These are phyloP conservation scores for Metellina segmentata DNA, from an alignment of 2,888 invertebrate species.

Conservation along the genomic window DNA sequence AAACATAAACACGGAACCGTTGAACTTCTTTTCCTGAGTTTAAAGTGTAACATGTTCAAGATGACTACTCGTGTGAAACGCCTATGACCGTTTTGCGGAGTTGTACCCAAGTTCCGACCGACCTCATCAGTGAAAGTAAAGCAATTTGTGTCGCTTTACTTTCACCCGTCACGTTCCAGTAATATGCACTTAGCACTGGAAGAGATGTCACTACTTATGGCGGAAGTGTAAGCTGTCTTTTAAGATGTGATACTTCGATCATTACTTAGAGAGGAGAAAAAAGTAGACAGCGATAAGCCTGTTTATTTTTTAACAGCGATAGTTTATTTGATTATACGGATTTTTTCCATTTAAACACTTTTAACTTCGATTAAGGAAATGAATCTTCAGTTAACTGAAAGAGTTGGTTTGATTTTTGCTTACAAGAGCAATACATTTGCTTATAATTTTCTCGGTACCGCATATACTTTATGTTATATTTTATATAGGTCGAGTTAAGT, in stretches of 20 bases:
- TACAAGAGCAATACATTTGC: too few species aligned
- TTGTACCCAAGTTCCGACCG: conserved; percentile 32
- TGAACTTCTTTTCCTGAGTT: neutral
- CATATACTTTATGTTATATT: too few species aligned
- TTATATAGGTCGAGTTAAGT: too few species aligned
- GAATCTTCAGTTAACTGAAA: too few species aligned
- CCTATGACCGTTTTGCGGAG: conserved; percentile 1
- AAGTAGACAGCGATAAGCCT: too few species aligned
- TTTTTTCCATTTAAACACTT: too few species aligned
- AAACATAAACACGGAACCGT: neutral
- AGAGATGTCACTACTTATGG: conserved; percentile 34
- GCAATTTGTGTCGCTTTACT: conserved; percentile 16
- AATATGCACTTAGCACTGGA: neutral
- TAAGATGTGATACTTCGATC: neutral
- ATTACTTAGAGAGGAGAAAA: too few species aligned
- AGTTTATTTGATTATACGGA: too few species aligned
- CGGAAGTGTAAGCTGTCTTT: conserved; percentile 47
- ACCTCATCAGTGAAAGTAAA: conserved; percentile 11
- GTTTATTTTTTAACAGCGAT: too few species aligned
- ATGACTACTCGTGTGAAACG: conserved; percentile 40
- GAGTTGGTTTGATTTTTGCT: too few species aligned
- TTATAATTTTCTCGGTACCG: too few species aligned
- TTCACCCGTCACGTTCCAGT: conserved; percentile 27
- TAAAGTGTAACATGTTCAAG: conserved; percentile 48
- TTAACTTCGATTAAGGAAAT: too few species aligned